phyloP scores from a whole-genome alignment of 2,888 invertebrate species.

The Hoplodrina ambigua region DNA sequence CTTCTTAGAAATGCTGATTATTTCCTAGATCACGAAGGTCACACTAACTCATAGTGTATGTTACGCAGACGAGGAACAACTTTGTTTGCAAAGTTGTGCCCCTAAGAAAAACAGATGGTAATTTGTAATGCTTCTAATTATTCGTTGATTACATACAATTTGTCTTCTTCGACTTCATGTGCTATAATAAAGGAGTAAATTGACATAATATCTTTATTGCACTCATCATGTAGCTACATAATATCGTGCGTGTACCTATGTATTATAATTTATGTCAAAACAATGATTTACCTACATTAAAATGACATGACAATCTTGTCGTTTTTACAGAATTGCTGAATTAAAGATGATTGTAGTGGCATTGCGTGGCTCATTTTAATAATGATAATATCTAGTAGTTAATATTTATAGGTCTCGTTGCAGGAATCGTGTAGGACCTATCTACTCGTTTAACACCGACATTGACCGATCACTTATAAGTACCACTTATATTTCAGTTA shows the following conservation, averaged over 20 bases:
- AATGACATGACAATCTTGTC: slow-evolving; percentile 30
- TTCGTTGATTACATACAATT: too few relatives aligned
- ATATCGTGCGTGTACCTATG: not conserved
- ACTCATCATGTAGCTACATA: slow-evolving; percentile 6
- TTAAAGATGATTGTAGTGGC: slow-evolving; percentile 2
- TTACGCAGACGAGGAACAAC: too few relatives aligned
- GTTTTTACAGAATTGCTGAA: slow-evolving; percentile 20
- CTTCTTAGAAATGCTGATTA: not conserved
- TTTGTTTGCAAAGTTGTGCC: too few relatives aligned
- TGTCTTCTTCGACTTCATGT: not conserved
- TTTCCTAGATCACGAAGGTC: not conserved
- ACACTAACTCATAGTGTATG: not conserved
- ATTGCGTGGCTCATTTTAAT: slow-evolving; percentile 27
- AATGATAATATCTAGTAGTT: slow-evolving; percentile 2
- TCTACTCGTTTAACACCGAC: too few relatives aligned
- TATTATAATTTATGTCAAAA: slow-evolving; percentile 9
- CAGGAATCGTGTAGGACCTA: not conserved
- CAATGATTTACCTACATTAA: slow-evolving; percentile 30
- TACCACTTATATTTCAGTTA: too few relatives aligned
- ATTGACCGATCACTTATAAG: too few relatives aligned
- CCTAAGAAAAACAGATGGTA: too few relatives aligned
- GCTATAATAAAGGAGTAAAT: slow-evolving; percentile 13
- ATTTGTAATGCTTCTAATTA: not conserved
- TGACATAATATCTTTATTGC: slow-evolving; percentile 21
- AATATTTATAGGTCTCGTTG: not conserved